These are phyloP conservation scores for Teleiodes luculella DNA, from an alignment of 2,888 invertebrate species.

Conservation along the genomic window DNA sequence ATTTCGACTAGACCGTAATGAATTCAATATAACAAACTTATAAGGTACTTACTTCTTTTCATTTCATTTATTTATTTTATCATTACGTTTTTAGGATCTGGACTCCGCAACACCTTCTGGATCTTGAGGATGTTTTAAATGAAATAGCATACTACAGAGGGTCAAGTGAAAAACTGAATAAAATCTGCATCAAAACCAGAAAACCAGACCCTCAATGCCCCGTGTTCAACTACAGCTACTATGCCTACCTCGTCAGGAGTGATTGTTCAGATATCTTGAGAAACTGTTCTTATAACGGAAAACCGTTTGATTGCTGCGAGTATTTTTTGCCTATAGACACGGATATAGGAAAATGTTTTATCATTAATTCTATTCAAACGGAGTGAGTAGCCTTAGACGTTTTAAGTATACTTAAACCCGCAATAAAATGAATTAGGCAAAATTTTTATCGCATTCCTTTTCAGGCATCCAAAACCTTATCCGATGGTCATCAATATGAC, in stretches of 20 bases:
- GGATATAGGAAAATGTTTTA: conserved; percentile 79
- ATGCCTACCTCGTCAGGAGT: conserved; percentile 75
- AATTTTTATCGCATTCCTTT: conserved; percentile 20
- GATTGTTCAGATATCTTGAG: conserved; percentile 69
- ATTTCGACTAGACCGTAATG: no score
- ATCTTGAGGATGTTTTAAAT: conserved; percentile 83
- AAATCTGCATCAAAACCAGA: conserved; percentile 74
- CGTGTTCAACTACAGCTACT: conserved; percentile 78
- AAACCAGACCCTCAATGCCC: conserved; percentile 77
- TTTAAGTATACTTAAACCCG: conserved; percentile 13
- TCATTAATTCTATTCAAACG: conserved; percentile 80
- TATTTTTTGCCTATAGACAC: conserved; percentile 80
- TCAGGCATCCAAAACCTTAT: conserved; percentile 53
- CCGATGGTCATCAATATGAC: conserved; percentile 75
- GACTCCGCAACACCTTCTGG: conserved; percentile 82
- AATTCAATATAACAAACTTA: no score
- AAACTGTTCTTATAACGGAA: conserved; percentile 74
- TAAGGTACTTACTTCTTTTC: no score
- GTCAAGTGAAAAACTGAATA: conserved; percentile 81
- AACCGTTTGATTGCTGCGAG: conserved; percentile 79
- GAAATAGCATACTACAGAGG: conserved; percentile 85
- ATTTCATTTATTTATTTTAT: no score
- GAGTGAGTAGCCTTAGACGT: no score
- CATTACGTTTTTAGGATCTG: no score
- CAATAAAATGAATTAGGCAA: background rate